Base-by-base conservation (phyloP, 2,113 vertebrate genomes). In the Butorides virescens region DNA sequence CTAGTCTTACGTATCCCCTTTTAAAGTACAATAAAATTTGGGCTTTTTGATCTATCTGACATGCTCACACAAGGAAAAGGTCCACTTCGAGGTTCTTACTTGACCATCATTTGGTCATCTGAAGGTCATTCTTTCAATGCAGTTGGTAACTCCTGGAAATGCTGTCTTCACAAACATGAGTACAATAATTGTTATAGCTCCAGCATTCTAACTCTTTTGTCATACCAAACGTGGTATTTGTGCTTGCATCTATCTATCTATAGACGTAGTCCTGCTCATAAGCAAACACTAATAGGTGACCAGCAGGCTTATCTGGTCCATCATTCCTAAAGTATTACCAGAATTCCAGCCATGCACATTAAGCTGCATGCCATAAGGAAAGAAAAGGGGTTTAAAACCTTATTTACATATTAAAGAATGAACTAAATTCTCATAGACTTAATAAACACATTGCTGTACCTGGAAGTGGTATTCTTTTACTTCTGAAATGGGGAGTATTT, bases 401-500 rank as follows among this genome's bases (percentile, higher is more conserved):
- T 73, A 39, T 26, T 78, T 37, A 21, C 13, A 13, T 56, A 34
- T 56, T 67, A 67, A 78, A 62, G 36, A 76, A 79, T 53, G 6
- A 80, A 66, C 6, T 39, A 74, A 67, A 77, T 88, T 92, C 44
- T 26, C 1, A 1, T 5, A 47, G 63, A 84, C 18, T 79, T 73
- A 77, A 81, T 13, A 34, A 58, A 55, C 78, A 78, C 27, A 79
- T 50, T 42, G 29, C 14, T 82, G 20, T 58, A 61, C 7, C 37
- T 27, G 47, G 53, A 63, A 83, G 11, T 42, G 36, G 9, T 44
- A 21, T 53, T 53, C 34, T 65, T 94, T 89, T 26, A 23, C 27
- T 87, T 75, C 58, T 61, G 55, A 82, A 87, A 79, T 27, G 25
- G 50, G 27, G 49, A 67, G 44, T 92, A 86, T 70, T 93, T 92